phyloP scores from a whole-genome alignment of 2,888 invertebrate species.

The Oxytorus armatus region DNA sequence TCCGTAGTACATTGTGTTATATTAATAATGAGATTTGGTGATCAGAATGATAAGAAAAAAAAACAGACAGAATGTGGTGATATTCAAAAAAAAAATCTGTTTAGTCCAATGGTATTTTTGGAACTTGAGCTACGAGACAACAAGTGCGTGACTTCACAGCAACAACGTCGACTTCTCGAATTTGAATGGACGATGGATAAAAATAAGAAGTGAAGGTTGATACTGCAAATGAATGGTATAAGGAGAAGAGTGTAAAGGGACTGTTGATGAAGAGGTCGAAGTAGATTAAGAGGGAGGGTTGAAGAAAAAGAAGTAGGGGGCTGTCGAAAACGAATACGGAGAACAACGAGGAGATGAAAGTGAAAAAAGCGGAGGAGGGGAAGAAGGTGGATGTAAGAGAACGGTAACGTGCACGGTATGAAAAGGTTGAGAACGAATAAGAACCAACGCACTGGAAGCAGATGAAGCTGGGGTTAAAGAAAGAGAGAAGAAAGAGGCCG shows the following conservation, averaged over 20 bases:
- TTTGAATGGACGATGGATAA: background rate
- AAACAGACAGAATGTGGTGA: too few relatives aligned
- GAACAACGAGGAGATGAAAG: constrained; percentile 31
- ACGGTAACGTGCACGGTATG: too few relatives aligned
- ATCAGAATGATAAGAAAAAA: too few relatives aligned
- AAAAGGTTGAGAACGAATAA: too few relatives aligned
- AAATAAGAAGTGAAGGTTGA: constrained; percentile 9
- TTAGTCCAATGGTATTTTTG: background rate
- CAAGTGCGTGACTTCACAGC: background rate
- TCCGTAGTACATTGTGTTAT: background rate
- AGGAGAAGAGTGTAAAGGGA: too few relatives aligned
- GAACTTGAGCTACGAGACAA: background rate
- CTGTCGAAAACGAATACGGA: constrained; percentile 2
- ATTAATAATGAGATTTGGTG: too few relatives aligned
- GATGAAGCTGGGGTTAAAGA: too few relatives aligned
- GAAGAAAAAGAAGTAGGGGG: constrained; percentile 29
- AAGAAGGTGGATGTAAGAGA: background rate
- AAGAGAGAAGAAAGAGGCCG: too few relatives aligned
- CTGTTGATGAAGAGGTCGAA: constrained; percentile 15
- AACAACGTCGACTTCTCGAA: constrained; percentile 30
- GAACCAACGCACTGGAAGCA: too few relatives aligned
- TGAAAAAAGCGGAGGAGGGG: too few relatives aligned
- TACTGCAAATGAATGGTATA: background rate
- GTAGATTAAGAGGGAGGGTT: constrained; percentile 33
- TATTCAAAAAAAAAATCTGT: background rate